These are phyloP conservation scores for Hippocampus mohnikei DNA, from an alignment of 2,113 vertebrate genomes.

Conservation along the genomic window DNA sequence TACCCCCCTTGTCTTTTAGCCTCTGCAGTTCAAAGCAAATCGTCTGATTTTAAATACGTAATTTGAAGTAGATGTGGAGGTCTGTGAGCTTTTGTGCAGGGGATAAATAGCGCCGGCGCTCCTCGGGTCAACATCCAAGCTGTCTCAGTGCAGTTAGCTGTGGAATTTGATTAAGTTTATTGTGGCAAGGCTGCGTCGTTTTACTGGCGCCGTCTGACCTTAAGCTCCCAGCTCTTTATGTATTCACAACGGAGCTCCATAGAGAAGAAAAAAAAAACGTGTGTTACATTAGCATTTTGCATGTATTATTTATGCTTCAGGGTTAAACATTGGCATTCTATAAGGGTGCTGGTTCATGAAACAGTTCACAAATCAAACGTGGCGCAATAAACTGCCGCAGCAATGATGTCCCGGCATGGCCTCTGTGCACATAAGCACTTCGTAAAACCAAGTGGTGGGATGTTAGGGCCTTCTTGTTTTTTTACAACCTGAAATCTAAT, in stretches of 20 bases:
- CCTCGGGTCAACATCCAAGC: constrained; percentile 9
- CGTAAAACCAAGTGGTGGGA: no score
- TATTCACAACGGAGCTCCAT: not conserved
- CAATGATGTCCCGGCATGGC: not conserved
- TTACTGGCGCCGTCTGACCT: constrained; percentile 31
- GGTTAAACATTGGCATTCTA: not conserved
- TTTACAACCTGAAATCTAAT: not conserved
- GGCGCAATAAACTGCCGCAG: not conserved
- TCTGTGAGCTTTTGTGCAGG: not conserved
- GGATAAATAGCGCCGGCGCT: constrained; percentile 35
- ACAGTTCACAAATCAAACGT: not conserved
- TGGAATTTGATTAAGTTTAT: constrained; percentile 29
- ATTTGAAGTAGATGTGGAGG: not conserved
- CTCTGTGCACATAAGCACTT: not conserved
- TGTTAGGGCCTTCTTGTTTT: no score
- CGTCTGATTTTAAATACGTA: not conserved
- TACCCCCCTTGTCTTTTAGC: not conserved
- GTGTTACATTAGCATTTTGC: not conserved
- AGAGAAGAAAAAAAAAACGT: constrained; percentile 5
- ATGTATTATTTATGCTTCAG: constrained; percentile 2
- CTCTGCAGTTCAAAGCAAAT: not conserved
- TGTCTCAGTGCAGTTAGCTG: constrained; percentile 3
- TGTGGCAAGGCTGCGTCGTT: constrained; percentile 16
- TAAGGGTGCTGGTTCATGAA: not conserved
- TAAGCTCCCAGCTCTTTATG: constrained; percentile 7